Conservation (phyloP, 2,113 vertebrate species). For the Oreotrochilus melanogaster region DNA sequence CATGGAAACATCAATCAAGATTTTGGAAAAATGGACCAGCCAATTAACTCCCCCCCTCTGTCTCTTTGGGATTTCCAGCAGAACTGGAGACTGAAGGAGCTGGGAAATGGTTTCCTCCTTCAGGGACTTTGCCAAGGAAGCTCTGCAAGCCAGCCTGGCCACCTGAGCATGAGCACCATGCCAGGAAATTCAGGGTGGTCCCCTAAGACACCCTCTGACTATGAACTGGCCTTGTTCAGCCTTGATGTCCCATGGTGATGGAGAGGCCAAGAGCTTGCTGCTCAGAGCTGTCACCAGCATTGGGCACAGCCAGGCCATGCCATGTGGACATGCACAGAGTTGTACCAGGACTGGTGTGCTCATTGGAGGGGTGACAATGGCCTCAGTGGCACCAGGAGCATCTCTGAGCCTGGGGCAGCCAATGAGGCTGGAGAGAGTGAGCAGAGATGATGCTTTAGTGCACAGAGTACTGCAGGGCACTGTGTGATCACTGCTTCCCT, state of each 20-base stretch:
- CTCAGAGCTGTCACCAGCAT: too few species aligned
- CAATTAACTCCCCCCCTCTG: not conserved
- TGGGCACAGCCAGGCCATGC: not conserved
- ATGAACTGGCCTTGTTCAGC: not conserved
- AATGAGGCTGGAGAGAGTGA: not conserved
- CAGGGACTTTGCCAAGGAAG: accelerated
- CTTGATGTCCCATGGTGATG: not conserved
- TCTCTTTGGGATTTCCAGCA: not conserved
- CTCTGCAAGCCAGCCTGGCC: not conserved
- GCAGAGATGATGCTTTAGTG: not conserved
- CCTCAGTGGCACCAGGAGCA: accelerated
- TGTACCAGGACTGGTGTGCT: accelerated
- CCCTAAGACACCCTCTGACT: not conserved
- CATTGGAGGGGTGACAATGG: not conserved
- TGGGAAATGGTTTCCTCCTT: not conserved
- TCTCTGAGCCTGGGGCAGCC: not conserved
- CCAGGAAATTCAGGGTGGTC: not conserved
- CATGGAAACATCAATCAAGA: not conserved
- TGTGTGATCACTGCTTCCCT: accelerated
- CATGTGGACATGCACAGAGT: not conserved
- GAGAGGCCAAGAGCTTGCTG: not conserved
- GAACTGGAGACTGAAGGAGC: not conserved
- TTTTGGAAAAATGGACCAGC: not conserved
- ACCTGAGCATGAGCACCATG: not conserved
- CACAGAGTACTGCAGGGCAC: not conserved